Evolutionary conservation across 1,140 invertebrate genomes (phyloP).

Genomic region (Leptinotarsa undecemlineata): DNA sequence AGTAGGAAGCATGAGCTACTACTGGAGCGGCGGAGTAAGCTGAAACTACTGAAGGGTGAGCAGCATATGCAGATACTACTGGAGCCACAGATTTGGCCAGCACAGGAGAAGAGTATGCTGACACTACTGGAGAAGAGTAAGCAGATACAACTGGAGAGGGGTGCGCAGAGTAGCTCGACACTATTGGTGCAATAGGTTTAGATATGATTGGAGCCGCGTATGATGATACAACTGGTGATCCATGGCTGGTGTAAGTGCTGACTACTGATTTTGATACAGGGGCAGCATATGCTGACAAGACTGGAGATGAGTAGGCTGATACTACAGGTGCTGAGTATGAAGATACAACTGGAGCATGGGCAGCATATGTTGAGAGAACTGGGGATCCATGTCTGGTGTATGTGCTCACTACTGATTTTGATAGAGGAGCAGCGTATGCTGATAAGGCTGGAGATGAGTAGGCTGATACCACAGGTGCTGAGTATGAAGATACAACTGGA

Average conservation of each 20-base stretch:
- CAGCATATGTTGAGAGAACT: background rate
- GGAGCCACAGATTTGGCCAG: constrained; percentile 38
- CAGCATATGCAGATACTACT: constrained; percentile 44
- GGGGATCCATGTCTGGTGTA: constrained; percentile 13
- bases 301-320: background rate
- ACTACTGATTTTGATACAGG: constrained; percentile 13
- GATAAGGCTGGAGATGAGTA: background rate
- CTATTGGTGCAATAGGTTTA: background rate
- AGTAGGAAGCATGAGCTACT: background rate
- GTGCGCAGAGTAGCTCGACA: background rate
- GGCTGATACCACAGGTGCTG: background rate
- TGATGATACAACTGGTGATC: background rate
- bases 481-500: background rate
- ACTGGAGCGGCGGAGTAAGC: constrained; percentile 54
- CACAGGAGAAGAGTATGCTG: constrained; percentile 14
- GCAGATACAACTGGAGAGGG: background rate
- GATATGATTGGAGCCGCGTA: background rate
- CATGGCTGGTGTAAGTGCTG: constrained; percentile 8
- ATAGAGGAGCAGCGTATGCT: background rate
- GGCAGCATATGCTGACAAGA: constrained; percentile 13
- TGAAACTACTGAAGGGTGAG: constrained; percentile 52
- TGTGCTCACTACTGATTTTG: background rate
- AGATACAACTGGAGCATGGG: background rate
- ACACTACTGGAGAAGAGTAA: background rate
- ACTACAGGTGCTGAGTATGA: constrained; percentile 9